Base-by-base conservation (phyloP, 1,140 invertebrate species). In the Bombus waltoni region DNA sequence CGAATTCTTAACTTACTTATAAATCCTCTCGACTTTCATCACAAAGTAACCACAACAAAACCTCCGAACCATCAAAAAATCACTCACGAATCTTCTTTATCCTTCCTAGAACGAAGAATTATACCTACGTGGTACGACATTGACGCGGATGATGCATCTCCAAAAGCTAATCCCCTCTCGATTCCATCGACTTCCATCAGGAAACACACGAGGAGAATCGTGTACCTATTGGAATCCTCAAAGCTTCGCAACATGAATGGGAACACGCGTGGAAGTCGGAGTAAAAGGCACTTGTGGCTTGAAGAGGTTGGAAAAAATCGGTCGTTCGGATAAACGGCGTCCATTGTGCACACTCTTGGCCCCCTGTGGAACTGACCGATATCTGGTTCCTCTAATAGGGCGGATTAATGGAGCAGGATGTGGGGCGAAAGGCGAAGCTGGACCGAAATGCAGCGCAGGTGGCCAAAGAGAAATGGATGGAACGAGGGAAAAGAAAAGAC, bases 361-460 rank as follows among this genome's bases (percentile, higher is more conserved):
- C 15, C 32, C 32, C 32, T 9, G 18, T 70, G 44, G 38, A 84
- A 91, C 87, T 91, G 90, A 91, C 90, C 90, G 90, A 91, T 91
- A 91, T 91, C 87, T 91, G 82, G 81, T 68, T 81, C 71, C 44
- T 87, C 75, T 86, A 85, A 91, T 87, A 89, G 89, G 78, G 81
- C 40, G 89, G 90, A 91, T 91, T 91, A 91, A 76, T 81, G 62
- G 75, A 44, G 68, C 78, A 85, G 76, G 78, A 87, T 85, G 73
- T 85, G 85, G 66, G 53, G 42, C 47, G 79, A 42, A 77, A 77
- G 81, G 78, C 73, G 86, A 57, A 40, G 62, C 77, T 62, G 80
- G 74, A 42, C 65, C 38, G 47, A 53, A 74, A 85, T 80, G 77
- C 65, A 44, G 38, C 76, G 70, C 68, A 88, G 84, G 84, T 81